A percentile compares a stretch with the other conserved stretches of the same genome.
Conservation (phyloP, 2,888 invertebrate species). For the Danaus chrysippus region DNA sequence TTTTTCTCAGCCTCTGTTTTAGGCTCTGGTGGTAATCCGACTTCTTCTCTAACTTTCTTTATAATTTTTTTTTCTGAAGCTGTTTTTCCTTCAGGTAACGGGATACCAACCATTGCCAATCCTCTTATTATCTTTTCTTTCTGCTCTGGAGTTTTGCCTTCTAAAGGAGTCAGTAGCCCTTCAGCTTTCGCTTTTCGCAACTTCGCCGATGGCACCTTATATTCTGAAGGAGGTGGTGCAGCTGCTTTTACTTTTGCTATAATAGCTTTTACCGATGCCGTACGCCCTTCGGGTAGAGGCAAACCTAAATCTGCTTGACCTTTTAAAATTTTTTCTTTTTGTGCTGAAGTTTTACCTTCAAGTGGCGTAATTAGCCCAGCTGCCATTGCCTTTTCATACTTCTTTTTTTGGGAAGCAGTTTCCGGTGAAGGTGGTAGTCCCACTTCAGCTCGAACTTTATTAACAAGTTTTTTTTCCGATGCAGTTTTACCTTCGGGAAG, state of each 20-base stretch:
- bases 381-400: constrained; percentile 24
- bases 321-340: constrained; percentile 32
- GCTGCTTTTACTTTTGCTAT: constrained; percentile 13
- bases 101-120: constrained; percentile 35
- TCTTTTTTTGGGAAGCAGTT: constrained; percentile 25
- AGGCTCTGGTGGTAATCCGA: constrained; percentile 31
- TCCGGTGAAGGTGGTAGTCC: constrained; percentile 33
- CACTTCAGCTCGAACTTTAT: constrained; percentile 39
- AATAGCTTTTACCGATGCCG: constrained; percentile 27
- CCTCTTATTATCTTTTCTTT: constrained; percentile 42
- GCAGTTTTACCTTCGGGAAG: constrained; percentile 40
- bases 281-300: constrained; percentile 27
- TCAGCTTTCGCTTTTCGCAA: constrained; percentile 30
- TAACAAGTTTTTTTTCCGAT: constrained; percentile 39
- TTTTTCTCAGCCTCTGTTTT: constrained; percentile 27
- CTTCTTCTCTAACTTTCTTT: constrained; percentile 34
- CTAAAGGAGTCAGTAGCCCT: constrained; percentile 33
- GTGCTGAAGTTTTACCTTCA: constrained; percentile 28
- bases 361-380: constrained; percentile 28
- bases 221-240: not conserved
- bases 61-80: constrained; percentile 35
- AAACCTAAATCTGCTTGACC: constrained; percentile 24
- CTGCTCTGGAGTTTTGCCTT: constrained; percentile 38
- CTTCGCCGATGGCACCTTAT: constrained; percentile 23
- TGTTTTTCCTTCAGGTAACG: constrained; percentile 36